phyloP scores from a whole-genome alignment of 2,113 vertebrate species.

The Alectura lathami region DNA sequence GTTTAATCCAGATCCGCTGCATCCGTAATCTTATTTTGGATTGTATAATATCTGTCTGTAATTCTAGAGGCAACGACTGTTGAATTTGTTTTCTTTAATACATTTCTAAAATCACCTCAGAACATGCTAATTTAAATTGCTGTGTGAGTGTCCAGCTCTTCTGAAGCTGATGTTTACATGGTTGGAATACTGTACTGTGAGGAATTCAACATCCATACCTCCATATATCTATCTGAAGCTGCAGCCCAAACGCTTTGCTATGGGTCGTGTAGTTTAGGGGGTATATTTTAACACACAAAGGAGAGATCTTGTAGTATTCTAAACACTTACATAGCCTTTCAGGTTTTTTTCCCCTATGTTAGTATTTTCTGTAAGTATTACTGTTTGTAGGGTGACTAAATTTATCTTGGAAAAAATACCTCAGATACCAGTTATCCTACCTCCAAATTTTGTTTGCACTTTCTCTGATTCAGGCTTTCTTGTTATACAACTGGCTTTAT shows the following conservation, averaged over 20 bases:
- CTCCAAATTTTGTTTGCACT: background rate
- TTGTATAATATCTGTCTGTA: background rate
- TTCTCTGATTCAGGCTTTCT: background rate
- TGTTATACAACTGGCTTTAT: background rate
- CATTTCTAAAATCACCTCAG: background rate
- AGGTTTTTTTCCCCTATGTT: fast-evolving
- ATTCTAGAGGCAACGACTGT: background rate
- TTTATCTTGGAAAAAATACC: background rate
- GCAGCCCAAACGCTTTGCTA: background rate
- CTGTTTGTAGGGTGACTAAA: background rate
- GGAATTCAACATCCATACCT: background rate
- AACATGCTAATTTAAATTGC: background rate
- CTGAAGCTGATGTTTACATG: background rate
- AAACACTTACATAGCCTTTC: background rate
- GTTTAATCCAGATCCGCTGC: background rate
- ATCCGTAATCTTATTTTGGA: background rate
- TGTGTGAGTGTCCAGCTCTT: fast-evolving
- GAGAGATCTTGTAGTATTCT: background rate
- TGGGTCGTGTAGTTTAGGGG: background rate
- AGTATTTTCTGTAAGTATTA: background rate
- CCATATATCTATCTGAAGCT: background rate
- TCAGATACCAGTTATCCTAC: background rate
- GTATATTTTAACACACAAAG: background rate
- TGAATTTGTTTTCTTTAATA: background rate
- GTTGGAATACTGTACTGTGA: background rate